A percentile compares a stretch with the other conserved stretches of the same genome.
Conservation (phyloP, 2,888 invertebrate genomes). For the Cyaniris semiargus region DNA sequence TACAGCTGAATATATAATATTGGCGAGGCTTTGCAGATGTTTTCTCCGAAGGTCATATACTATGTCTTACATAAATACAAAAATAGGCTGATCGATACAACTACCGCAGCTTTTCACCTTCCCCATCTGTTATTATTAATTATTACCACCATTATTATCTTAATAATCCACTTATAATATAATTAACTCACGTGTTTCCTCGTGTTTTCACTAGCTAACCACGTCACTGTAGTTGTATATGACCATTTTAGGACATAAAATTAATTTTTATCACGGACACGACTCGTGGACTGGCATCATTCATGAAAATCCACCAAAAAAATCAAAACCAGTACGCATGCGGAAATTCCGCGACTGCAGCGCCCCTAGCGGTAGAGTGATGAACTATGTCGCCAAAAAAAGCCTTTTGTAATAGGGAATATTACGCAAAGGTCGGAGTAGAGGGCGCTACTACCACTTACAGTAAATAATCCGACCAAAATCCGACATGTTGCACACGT, state of each 20-base stretch:
- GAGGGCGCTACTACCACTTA: too few species aligned
- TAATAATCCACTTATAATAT: slow-evolving; percentile 19
- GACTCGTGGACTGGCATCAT: slow-evolving; percentile 68
- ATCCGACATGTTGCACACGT: too few species aligned
- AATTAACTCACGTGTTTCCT: slow-evolving; percentile 61
- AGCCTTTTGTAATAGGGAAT: not conserved
- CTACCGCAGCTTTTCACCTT: slow-evolving; percentile 68
- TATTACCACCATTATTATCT: slow-evolving; percentile 8
- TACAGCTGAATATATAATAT: not conserved
- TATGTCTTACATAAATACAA: slow-evolving; percentile 48
- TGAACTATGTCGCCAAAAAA: slow-evolving; percentile 3
- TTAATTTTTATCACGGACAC: slow-evolving; percentile 61
- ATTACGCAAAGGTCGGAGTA: too few species aligned
- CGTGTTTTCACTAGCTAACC: slow-evolving; percentile 66
- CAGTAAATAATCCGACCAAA: too few species aligned
- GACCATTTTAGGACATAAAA: slow-evolving; percentile 70
- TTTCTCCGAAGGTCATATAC: slow-evolving; percentile 30
- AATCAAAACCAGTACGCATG: slow-evolving; percentile 64
- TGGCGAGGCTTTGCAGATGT: slow-evolving; percentile 8
- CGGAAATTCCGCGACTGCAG: slow-evolving; percentile 50
- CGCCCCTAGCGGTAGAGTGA: slow-evolving; percentile 47
- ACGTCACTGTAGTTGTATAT: slow-evolving; percentile 58
- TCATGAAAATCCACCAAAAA: slow-evolving; percentile 68
- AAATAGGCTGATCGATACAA: slow-evolving; percentile 76
- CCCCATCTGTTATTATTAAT: not conserved